Percentiles rank a stretch among this genome's conserved stretches.
Conservation (phyloP, 2,113 vertebrate species). For the Carettochelys insculpta region DNA sequence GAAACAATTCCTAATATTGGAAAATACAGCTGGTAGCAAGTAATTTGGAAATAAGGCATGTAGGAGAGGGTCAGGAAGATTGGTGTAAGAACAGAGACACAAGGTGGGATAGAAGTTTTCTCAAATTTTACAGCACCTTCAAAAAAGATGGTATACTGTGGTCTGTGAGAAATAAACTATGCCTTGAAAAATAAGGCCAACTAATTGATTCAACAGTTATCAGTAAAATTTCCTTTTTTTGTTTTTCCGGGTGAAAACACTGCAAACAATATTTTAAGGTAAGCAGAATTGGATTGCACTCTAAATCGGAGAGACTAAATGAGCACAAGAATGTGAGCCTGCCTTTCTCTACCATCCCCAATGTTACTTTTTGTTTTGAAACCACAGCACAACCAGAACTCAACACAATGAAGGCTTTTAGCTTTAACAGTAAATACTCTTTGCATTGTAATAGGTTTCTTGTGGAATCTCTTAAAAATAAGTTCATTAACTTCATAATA, state of each 20-base stretch:
- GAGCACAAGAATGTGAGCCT: background rate
- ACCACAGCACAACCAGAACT: background rate
- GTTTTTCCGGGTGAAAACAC: background rate
- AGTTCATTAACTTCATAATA: background rate
- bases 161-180: constrained; percentile 27
- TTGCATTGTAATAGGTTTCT: background rate
- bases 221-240: background rate
- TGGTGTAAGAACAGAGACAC: background rate
- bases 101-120: background rate
- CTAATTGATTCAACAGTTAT: too few species aligned
- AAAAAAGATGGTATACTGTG: constrained; percentile 11
- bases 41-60: constrained; percentile 14
- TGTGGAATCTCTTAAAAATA: background rate
- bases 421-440: background rate
- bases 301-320: background rate
- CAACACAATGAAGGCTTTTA: background rate
- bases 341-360: background rate
- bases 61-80: constrained; percentile 11
- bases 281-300: background rate
- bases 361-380: background rate
- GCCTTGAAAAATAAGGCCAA: background rate
- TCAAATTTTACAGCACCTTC: constrained; percentile 12
- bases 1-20: constrained; percentile 20
- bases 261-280: background rate
- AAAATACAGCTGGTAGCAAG: background rate